phyloP scores from a whole-genome alignment of 2,113 vertebrate species.

The Gasterosteus aculeatus region DNA sequence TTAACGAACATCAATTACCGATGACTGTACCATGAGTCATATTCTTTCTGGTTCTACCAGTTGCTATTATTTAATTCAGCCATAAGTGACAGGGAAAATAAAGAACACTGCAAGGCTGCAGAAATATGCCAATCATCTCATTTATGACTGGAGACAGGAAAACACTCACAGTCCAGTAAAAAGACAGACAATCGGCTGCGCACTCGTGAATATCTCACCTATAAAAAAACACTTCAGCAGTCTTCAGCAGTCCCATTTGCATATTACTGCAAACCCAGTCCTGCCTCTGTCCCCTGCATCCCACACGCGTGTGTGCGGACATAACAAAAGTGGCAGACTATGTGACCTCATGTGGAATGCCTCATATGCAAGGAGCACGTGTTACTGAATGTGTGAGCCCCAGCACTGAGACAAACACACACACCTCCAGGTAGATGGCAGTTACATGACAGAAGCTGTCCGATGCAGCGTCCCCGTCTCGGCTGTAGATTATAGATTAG shows the following conservation, averaged over 20 bases:
- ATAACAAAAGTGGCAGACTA: conserved; percentile 1
- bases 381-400: not conserved
- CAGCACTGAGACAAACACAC: not conserved
- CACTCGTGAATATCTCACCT: conserved; percentile 41
- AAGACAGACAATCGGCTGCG: conserved; percentile 16
- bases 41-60: not conserved
- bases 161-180: not conserved
- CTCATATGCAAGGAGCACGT: not conserved
- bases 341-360: conserved; percentile 1
- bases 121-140: not conserved
- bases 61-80: not conserved
- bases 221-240: conserved; percentile 16
- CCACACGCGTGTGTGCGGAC: not conserved
- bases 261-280: conserved; percentile 29
- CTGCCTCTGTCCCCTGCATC: not conserved
- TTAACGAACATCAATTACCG: not conserved
- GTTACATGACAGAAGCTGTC: conserved; percentile 35
- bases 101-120: not conserved
- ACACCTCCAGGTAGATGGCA: not conserved
- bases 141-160: not conserved
- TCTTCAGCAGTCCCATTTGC: conserved; percentile 30
- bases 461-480: conserved; percentile 22
- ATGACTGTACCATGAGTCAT: not conserved
- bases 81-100: conserved; percentile 1
- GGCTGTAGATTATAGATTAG: conserved; percentile 57